Percentiles rank a stretch among this genome's conserved stretches.
phyloP scores from a whole-genome alignment of 2,888 invertebrate genomes.

The Tricholauxania praeusta region DNA sequence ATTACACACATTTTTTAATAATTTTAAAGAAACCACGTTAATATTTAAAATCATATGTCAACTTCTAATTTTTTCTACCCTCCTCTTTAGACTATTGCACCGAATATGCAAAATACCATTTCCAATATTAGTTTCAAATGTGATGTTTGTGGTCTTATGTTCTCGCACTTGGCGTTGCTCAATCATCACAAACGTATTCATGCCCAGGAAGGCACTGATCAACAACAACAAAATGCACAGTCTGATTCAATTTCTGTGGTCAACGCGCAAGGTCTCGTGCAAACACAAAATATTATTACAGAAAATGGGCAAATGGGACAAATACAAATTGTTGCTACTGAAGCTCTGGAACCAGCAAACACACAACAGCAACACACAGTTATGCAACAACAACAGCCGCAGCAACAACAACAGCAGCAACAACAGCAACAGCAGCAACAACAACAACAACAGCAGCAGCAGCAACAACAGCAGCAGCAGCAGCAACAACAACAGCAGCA shows the following conservation, averaged over 20 bases:
- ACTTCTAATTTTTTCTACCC: neutral
- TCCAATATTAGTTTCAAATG: conserved; percentile 89
- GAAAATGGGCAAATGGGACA: conserved; percentile 69
- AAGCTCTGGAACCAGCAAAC: conserved; percentile 63
- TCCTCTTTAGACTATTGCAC: conserved; percentile 50
- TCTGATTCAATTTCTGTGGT: conserved; percentile 72
- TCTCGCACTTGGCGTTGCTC: conserved; percentile 83
- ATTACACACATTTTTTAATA: neutral
- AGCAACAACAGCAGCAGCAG: conserved; percentile 50
- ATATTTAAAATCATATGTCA: neutral
- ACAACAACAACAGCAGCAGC: conserved; percentile 39
- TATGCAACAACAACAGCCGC: conserved; percentile 41
- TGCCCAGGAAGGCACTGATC: conserved; percentile 72
- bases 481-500: conserved; percentile 47
- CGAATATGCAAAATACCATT: conserved; percentile 74
- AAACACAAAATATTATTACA: conserved; percentile 66
- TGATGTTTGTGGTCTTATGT: conserved; percentile 88
- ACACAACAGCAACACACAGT: conserved; percentile 44
- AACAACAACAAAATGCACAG: conserved; percentile 52
- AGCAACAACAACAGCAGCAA: conserved; percentile 46
- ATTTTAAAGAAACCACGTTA: neutral
- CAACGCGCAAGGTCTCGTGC: conserved; percentile 67
- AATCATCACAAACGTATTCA: conserved; percentile 89
- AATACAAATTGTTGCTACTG: conserved; percentile 74
- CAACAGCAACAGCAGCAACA: conserved; percentile 54